Percentiles rank a stretch among this genome's conserved stretches.
These are phyloP conservation scores for Buathra laborator DNA, from an alignment of 2,888 invertebrate species.

Conservation along the genomic window DNA sequence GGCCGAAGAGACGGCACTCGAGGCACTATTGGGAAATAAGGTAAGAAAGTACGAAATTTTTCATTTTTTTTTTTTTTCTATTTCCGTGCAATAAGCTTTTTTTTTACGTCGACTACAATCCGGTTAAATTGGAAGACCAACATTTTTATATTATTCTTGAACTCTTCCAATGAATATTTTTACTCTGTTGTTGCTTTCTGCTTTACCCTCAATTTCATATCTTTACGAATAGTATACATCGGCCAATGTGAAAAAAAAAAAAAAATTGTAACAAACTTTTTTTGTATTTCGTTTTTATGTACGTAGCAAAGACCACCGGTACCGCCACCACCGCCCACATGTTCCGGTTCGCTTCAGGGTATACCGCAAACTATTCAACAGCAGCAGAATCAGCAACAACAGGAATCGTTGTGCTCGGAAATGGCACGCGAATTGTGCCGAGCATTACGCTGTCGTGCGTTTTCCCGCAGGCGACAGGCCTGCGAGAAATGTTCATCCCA, in stretches of 20 bases:
- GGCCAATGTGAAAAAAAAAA: background rate
- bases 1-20: constrained; percentile 66
- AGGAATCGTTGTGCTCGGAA: constrained; percentile 92
- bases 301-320: constrained; percentile 77
- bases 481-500: constrained; percentile 87
- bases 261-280: background rate
- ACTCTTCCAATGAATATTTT: background rate
- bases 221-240: constrained; percentile 1
- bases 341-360: constrained; percentile 84
- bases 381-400: constrained; percentile 78
- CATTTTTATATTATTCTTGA: background rate
- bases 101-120: background rate
- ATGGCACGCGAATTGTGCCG: constrained; percentile 91
- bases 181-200: background rate
- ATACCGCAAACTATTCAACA: constrained; percentile 84
- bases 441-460: constrained; percentile 88
- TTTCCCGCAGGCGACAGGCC: constrained; percentile 89
- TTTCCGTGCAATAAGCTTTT: constrained; percentile 17
- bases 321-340: constrained; percentile 77
- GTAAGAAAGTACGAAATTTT: constrained; percentile 19
- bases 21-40: constrained; percentile 71
- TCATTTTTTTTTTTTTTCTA: constrained; percentile 14
- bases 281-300: background rate
- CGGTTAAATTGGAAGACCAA: background rate
- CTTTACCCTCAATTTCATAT: background rate